phyloP scores from a whole-genome alignment of 1,140 invertebrate genomes.

The Zaprionus ghesquierei region DNA sequence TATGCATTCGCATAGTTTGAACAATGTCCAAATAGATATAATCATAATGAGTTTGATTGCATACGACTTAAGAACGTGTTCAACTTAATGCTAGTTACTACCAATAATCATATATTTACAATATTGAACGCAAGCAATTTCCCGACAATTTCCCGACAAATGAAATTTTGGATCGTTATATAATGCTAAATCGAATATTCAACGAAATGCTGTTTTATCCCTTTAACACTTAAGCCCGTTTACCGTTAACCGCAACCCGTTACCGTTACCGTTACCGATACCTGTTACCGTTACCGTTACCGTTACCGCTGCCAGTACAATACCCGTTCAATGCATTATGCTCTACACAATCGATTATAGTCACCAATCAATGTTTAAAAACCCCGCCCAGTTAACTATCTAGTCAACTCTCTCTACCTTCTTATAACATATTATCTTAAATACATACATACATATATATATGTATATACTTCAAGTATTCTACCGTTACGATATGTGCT shows the following conservation, averaged over 20 bases:
- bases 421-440: not conserved
- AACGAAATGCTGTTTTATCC: constrained; percentile 47
- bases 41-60: constrained; percentile 11
- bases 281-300: not conserved
- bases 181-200: constrained; percentile 32
- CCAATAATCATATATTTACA: constrained; percentile 12
- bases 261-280: not conserved
- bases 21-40: constrained; percentile 7
- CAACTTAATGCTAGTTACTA: constrained; percentile 28
- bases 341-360: constrained; percentile 32
- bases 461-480: constrained; percentile 13
- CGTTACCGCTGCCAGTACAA: constrained; percentile 6
- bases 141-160: constrained; percentile 21
- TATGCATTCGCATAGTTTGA: constrained; percentile 10
- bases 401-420: not conserved
- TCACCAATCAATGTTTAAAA: constrained; percentile 22
- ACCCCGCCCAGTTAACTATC: constrained; percentile 5
- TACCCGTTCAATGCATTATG: constrained; percentile 49
- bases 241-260: not conserved
- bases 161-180: constrained; percentile 3
- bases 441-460: no score
- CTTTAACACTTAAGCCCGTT: not conserved
- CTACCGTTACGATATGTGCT: constrained; percentile 4
- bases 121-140: constrained; percentile 52
- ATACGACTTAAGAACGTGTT: constrained; percentile 44